Evolutionary conservation across 37 sponge, comb jelly and placozoan species (phyloP).

Genomic region (Lycopodina hypogea): DNA sequence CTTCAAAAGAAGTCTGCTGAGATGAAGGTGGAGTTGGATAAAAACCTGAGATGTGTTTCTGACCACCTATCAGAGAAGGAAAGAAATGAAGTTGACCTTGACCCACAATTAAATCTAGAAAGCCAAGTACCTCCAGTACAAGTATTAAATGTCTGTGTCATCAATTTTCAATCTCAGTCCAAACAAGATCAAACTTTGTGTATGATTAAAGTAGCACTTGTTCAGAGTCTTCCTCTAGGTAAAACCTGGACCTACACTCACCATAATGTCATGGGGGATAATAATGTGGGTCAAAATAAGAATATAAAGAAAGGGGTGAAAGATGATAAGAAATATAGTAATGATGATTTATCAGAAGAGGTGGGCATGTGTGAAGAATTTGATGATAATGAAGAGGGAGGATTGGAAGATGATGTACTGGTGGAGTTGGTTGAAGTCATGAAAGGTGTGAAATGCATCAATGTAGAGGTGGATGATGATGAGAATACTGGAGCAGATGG

Average conservation of each 20-base stretch:
- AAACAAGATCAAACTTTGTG: background rate
- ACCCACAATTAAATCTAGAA: constrained; percentile 8
- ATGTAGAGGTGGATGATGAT: constrained; percentile 10
- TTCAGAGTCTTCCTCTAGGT: constrained; percentile 62
- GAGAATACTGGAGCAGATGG: background rate
- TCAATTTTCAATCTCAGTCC: background rate
- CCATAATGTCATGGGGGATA: constrained; percentile 92
- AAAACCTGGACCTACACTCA: constrained; percentile 78
- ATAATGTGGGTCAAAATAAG: constrained; percentile 93
- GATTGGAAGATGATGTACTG: constrained; percentile 27
- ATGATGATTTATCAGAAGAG: constrained; percentile 94
- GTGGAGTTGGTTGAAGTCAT: constrained; percentile 37
- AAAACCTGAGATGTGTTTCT: background rate
- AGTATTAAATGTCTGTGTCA: constrained; percentile 1
- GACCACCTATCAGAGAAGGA: background rate
- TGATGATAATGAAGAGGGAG: background rate
- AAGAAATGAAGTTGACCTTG: background rate
- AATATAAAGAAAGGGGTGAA: constrained; percentile 96
- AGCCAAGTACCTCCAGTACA: background rate
- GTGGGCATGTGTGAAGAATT: constrained; percentile 77
- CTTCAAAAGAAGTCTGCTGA: background rate
- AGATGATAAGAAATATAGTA: constrained; percentile 85
- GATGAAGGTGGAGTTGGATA: constrained; percentile 14
- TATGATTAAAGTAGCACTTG: constrained; percentile 2
- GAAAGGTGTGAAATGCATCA: constrained; percentile 31